Evolutionary conservation across 2,888 invertebrate genomes (phyloP).

Genomic region (Torymus auratus): DNA sequence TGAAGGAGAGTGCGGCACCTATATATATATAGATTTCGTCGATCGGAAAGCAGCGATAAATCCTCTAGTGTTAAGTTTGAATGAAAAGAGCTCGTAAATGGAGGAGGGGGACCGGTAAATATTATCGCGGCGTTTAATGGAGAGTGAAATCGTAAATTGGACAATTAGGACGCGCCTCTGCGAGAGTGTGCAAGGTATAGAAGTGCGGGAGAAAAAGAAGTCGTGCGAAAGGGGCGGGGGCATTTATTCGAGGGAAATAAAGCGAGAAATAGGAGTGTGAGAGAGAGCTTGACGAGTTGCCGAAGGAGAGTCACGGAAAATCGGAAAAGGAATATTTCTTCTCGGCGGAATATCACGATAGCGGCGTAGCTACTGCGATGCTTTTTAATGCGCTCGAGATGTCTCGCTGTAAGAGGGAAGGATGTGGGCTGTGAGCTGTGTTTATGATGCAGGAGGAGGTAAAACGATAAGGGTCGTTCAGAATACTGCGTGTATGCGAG

Average conservation of each 20-base stretch:
- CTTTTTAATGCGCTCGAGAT: slow-evolving; percentile 8
- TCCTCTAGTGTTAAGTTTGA: neutral
- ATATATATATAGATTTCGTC: neutral
- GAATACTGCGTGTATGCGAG: neutral
- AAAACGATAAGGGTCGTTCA: neutral
- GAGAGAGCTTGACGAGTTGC: slow-evolving; percentile 35
- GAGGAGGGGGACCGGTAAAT: slow-evolving; percentile 22
- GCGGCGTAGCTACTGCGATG: neutral
- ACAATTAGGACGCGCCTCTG: slow-evolving; percentile 33
- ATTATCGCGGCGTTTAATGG: slow-evolving; percentile 44
- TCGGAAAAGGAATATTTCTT: slow-evolving; percentile 33
- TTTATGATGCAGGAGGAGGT: neutral
- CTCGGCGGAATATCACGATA: neutral
- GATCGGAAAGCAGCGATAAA: slow-evolving; percentile 5
- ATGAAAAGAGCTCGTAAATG: slow-evolving; percentile 30
- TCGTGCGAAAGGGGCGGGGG: neutral
- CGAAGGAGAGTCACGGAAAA: slow-evolving; percentile 4
- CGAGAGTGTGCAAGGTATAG: neutral
- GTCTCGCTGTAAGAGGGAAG: neutral
- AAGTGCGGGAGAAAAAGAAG: too few relatives aligned
- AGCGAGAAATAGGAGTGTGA: neutral
- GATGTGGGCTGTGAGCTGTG: neutral
- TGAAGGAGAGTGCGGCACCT: too few relatives aligned
- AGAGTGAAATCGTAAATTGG: slow-evolving; percentile 45
- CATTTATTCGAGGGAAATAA: slow-evolving; percentile 5